phyloP scores from a whole-genome alignment of 2,888 invertebrate species.

The Drosophila birchii region DNA sequence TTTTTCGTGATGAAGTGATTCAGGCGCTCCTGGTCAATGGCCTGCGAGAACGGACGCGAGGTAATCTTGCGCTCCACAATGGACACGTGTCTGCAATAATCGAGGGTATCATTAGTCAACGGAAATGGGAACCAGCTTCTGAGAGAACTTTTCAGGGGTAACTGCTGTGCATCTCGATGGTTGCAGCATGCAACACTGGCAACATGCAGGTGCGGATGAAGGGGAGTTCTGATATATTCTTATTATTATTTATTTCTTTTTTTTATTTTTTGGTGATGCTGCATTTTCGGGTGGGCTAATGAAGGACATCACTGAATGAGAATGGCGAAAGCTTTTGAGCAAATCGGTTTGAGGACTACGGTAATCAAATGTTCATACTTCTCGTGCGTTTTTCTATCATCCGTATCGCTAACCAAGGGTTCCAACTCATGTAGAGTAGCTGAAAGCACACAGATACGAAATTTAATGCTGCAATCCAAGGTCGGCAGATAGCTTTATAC shows the following conservation, averaged over 20 bases:
- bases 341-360: conserved; percentile 22
- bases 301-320: conserved; percentile 45
- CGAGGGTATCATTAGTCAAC: conserved; percentile 29
- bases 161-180: conserved; percentile 37
- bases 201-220: conserved; percentile 48
- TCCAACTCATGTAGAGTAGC: conserved; percentile 88
- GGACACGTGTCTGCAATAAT: conserved; percentile 80
- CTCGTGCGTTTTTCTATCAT: conserved; percentile 85
- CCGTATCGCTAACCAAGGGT: conserved; percentile 89
- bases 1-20: conserved; percentile 86
- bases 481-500: conserved; percentile 68
- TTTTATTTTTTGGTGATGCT: conserved; percentile 20
- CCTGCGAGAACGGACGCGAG: conserved; percentile 83
- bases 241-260: not conserved
- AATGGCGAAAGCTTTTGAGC: conserved; percentile 44
- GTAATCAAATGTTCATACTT: conserved; percentile 79
- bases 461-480: conserved; percentile 62
- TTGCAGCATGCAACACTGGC: conserved; percentile 42
- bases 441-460: conserved; percentile 81
- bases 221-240: conserved; percentile 11
- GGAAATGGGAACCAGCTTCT: not conserved
- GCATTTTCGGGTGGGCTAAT: conserved; percentile 37
- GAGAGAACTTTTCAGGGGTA: conserved; percentile 11
- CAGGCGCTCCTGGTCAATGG: conserved; percentile 82
- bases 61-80: conserved; percentile 81